Evolutionary conservation across 23 tunicate species (phyloP).

Genomic region (Corella eumyota): DNA sequence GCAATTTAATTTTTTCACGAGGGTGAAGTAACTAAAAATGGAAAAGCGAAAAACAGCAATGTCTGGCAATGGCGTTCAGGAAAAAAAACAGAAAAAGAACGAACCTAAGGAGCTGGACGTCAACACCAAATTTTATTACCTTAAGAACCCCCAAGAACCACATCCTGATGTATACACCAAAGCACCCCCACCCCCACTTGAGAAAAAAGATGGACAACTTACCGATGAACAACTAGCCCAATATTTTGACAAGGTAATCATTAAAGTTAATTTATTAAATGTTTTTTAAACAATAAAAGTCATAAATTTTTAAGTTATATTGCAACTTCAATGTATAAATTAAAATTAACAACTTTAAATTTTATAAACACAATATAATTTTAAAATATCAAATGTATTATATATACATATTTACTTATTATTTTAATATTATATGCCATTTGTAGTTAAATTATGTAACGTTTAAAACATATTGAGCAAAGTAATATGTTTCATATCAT

Average conservation of each 20-base stretch:
- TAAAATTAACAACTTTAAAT: too few relatives aligned
- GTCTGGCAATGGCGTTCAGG: not conserved
- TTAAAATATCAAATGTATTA: too few relatives aligned
- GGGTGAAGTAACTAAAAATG: constrained; percentile 14
- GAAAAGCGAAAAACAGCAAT: constrained; percentile 9
- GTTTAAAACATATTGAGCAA: too few relatives aligned
- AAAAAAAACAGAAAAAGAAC: constrained; percentile 12
- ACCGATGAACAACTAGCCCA: constrained; percentile 55
- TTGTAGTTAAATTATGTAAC: too few relatives aligned
- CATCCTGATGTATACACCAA: constrained; percentile 58
- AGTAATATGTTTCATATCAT: too few relatives aligned
- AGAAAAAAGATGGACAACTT: constrained; percentile 64
- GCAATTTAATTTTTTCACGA: too few relatives aligned
- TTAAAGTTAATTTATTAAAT: not conserved
- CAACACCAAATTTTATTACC: constrained; percentile 7
- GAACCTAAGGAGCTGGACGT: constrained; percentile 1
- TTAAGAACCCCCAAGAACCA: constrained; percentile 21
- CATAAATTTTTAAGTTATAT: too few relatives aligned
- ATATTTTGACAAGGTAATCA: constrained; percentile 68
- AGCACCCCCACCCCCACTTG: constrained; percentile 60
- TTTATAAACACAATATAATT: too few relatives aligned
- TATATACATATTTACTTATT: too few relatives aligned
- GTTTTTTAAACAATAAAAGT: not conserved
- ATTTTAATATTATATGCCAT: too few relatives aligned
- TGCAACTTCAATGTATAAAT: too few relatives aligned